These are phyloP conservation scores for Noctua fimbriata DNA, from an alignment of 2,888 invertebrate species.

Conservation along the genomic window DNA sequence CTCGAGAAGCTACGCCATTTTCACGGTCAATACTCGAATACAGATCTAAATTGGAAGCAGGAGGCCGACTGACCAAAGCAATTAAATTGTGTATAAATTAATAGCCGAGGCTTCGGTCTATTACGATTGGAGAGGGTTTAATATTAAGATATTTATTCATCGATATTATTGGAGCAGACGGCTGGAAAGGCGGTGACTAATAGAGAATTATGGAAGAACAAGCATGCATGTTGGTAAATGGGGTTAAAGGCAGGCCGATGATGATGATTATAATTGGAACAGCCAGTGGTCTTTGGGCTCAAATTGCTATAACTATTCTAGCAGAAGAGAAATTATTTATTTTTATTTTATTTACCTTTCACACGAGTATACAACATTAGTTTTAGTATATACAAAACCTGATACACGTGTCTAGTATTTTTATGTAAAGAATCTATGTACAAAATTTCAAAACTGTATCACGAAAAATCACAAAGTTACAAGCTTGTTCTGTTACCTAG, in stretches of 20 bases:
- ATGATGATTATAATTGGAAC: not conserved
- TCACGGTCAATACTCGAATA: conserved; percentile 36
- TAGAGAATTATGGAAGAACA: not conserved
- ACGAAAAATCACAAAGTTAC: too few species aligned
- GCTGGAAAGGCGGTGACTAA: not conserved
- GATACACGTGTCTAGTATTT: too few species aligned
- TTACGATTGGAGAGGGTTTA: conserved; percentile 21
- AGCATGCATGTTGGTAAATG: not conserved
- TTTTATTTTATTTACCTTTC: not conserved
- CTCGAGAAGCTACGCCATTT: conserved; percentile 31
- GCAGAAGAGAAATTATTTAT: not conserved
- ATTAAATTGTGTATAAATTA: conserved; percentile 29
- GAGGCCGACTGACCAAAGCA: conserved; percentile 10
- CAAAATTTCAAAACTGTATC: too few species aligned
- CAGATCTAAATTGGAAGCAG: conserved; percentile 40
- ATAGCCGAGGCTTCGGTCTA: conserved; percentile 22
- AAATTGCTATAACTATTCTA: not conserved
- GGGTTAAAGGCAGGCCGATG: not conserved
- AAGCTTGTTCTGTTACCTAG: too few species aligned
- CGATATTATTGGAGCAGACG: conserved; percentile 8
- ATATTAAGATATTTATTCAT: conserved; percentile 32
- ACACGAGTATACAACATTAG: too few species aligned
- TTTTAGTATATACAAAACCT: too few species aligned
- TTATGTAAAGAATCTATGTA: too few species aligned
- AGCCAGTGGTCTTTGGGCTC: not conserved